A percentile compares a stretch with the other conserved stretches of the same genome.
phyloP scores from a whole-genome alignment of 2,888 invertebrate genomes.

The Eristalinus aeneus region DNA sequence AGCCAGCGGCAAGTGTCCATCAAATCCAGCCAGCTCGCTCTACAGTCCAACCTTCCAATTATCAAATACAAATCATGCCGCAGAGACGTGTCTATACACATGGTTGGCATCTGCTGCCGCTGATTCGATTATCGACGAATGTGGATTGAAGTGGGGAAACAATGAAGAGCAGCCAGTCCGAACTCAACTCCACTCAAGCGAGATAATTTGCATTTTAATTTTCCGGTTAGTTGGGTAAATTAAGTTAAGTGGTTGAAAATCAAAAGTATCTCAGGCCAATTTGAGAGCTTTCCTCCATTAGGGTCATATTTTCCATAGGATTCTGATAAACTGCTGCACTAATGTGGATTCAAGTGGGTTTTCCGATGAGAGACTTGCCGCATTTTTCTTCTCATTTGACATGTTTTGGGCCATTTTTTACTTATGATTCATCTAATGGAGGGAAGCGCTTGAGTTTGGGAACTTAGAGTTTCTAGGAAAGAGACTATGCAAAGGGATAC shows the following conservation, averaged over 20 bases:
- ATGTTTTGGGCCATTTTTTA: background rate
- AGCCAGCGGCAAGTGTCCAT: background rate
- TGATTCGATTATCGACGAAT: conserved; percentile 1
- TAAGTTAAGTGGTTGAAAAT: background rate
- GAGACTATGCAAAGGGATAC: too few species aligned
- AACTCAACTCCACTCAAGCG: background rate
- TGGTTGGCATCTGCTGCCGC: background rate
- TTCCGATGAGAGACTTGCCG: background rate
- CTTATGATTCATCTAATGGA: background rate
- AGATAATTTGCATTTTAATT: conserved; percentile 46
- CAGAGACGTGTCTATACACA: background rate
- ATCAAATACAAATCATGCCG: background rate
- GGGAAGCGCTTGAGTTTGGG: background rate
- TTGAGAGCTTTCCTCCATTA: conserved; percentile 34
- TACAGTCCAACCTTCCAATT: background rate
- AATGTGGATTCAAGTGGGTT: background rate
- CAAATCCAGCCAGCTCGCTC: background rate
- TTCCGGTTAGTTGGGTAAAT: conserved; percentile 33
- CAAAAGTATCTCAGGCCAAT: background rate
- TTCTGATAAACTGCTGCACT: background rate
- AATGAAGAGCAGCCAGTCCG: background rate
- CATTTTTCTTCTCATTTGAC: background rate
- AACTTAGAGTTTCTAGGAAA: background rate
- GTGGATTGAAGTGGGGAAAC: background rate
- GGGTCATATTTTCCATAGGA: conserved; percentile 20